These are phyloP conservation scores for Entomyzon cyanotis DNA, from an alignment of 2,113 vertebrate genomes.

Conservation along the genomic window DNA sequence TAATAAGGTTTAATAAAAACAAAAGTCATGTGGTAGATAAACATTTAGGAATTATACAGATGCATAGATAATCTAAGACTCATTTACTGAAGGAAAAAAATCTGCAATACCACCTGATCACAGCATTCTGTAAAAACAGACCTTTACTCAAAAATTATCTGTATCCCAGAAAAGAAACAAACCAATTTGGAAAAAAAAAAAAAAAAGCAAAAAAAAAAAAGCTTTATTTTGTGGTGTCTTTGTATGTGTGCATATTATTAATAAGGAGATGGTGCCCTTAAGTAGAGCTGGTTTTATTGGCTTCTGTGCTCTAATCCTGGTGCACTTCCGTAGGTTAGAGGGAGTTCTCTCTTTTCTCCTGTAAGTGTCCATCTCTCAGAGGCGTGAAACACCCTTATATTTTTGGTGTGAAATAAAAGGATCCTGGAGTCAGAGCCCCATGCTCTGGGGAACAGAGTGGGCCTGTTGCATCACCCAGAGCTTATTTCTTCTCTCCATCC, in stretches of 20 bases:
- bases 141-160: background rate
- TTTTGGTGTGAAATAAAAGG: background rate
- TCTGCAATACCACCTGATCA: background rate
- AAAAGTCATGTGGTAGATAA: background rate
- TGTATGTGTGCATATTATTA: background rate
- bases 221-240: background rate
- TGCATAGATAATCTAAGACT: background rate
- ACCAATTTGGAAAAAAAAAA: rapidly evolving
- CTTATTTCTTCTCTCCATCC: background rate
- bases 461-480: background rate
- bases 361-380: background rate
- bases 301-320: background rate
- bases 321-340: background rate
- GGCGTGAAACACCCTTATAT: background rate
- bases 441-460: background rate
- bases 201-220: rapidly evolving
- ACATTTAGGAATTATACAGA: background rate
- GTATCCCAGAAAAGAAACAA: background rate
- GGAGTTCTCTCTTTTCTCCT: background rate
- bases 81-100: background rate
- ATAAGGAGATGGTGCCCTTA: background rate
- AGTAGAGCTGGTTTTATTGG: background rate
- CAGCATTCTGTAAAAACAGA: background rate
- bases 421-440: background rate
- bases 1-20: background rate